Percentiles rank a stretch among this genome's conserved stretches.
Conservation (phyloP, 2,888 invertebrate species). For the Parapristionchus giblindavisi region DNA sequence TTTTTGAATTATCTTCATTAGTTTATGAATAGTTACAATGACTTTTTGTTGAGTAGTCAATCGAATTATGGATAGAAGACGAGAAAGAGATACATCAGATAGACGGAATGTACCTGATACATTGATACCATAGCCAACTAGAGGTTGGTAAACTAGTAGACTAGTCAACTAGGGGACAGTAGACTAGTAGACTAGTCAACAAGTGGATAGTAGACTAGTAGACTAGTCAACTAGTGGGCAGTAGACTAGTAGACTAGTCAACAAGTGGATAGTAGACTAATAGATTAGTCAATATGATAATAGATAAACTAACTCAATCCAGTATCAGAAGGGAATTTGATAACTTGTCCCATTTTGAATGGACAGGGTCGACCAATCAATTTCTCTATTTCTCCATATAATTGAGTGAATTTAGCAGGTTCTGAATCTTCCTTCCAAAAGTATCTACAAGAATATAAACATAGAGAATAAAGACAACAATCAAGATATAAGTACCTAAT, state of each 20-base stretch:
- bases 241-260: not conserved
- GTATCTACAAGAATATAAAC: constrained; percentile 48
- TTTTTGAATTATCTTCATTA: constrained; percentile 51
- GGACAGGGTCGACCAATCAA: constrained; percentile 57
- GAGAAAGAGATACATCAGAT: constrained; percentile 57
- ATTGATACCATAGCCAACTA: not conserved
- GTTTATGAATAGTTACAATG: constrained; percentile 54
- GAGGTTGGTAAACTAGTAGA: not conserved
- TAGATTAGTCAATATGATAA: not conserved
- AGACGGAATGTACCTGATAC: constrained; percentile 61
- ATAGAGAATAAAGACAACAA: not conserved
- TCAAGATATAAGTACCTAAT: constrained; percentile 51
- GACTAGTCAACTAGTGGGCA: not conserved
- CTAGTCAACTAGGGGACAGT: not conserved
- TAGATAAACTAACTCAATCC: constrained; percentile 28
- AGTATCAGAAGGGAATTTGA: constrained; percentile 60
- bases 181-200: not conserved
- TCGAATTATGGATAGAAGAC: constrained; percentile 2
- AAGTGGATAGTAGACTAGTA: not conserved
- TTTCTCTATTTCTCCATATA: constrained; percentile 52
- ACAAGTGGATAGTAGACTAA: no score
- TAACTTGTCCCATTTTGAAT: constrained; percentile 60
- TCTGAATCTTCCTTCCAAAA: constrained; percentile 56
- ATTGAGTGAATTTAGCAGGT: constrained; percentile 47
- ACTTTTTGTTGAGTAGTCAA: constrained; percentile 40